These are phyloP conservation scores for Siderastrea radians DNA, from an alignment of 92 coral and sea anemone species.

Conservation along the genomic window DNA sequence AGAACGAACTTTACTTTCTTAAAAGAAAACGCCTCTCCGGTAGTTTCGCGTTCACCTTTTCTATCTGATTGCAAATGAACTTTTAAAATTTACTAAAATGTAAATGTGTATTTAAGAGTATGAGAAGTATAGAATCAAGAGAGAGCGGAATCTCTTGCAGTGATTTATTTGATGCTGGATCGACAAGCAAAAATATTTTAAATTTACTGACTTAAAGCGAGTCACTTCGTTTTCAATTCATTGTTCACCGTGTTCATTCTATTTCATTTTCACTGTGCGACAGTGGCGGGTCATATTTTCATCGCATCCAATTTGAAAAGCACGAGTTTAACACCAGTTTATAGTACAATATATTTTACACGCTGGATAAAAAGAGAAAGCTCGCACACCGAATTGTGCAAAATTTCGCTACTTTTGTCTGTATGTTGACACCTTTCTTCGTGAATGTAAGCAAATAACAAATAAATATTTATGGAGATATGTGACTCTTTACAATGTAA, in stretches of 20 bases:
- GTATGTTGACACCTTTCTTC: slow-evolving; percentile 19
- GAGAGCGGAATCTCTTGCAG: neutral
- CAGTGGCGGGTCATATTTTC: neutral
- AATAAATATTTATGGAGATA: slow-evolving; percentile 35
- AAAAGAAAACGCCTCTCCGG: slow-evolving; percentile 31
- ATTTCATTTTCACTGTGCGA: neutral
- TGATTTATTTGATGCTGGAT: slow-evolving; percentile 5
- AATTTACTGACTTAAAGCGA: neutral
- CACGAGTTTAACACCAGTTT: neutral
- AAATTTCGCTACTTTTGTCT: neutral
- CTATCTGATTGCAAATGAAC: slow-evolving; percentile 41
- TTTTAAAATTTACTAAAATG: neutral
- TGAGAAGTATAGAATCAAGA: neutral
- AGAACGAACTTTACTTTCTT: slow-evolving; percentile 33
- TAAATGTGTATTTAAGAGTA: slow-evolving; percentile 12
- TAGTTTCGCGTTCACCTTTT: slow-evolving; percentile 15
- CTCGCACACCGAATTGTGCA: neutral
- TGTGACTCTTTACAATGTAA: slow-evolving; percentile 25
- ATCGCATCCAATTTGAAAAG: neutral
- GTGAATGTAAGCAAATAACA: slow-evolving; percentile 25
- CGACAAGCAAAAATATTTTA: neutral
- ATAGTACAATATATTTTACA: neutral
- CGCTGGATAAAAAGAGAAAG: neutral
- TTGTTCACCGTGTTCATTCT: neutral
- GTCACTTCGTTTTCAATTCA: neutral